Evolutionary conservation across 2,888 invertebrate species (phyloP), one percentile per base, ranked within the genome.

Genomic region (Nomada lathburiana): DNA sequence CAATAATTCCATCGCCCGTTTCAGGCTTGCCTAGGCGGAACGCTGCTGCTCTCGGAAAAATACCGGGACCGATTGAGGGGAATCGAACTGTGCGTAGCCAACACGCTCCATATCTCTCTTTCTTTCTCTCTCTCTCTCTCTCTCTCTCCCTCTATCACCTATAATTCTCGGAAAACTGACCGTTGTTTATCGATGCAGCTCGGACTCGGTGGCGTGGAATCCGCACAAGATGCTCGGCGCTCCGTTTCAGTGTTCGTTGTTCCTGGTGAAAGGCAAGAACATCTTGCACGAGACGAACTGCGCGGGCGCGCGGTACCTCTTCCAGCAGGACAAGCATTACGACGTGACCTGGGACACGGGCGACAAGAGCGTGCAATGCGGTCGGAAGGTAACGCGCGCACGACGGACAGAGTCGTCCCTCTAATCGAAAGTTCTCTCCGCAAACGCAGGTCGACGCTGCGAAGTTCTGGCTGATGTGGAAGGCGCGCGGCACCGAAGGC

Each of bases 381-480:
- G 98, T 0, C 95, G 98, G 44, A 98, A 98, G 95, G 97, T 95
- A 11, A 69, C 7, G 9, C 18, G n/a, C 10, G 0, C 1, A 0
- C n/a, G 3, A 5, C n/a, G 3, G 0, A 9, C 1, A 0, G 9
- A 18, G 9, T n/a, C 52, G 18, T 1, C 7, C 11, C 26, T 16
- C 11, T 69, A 5, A 18, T 29, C 36, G 36, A 36, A 36, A 36
- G 7, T 2, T 23, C n/a, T 0, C 1, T 13, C 10, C 10, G 13
- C n/a, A 13, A 47, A 16, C 10, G 7, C 90, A 96, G 95, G 95
- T 98, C 72, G 98, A 99, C 93, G 96, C 97, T 1, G 97, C 98
- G 92, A 99, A 99, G 94, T 95, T 98, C 9, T 99, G 98, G 98
- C 94, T 98, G 84, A 97, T 98, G 97, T 97, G 98, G 96, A 97